A percentile compares a stretch with the other conserved stretches of the same genome.
phyloP scores from a whole-genome alignment of 1,140 invertebrate species.

The Dolichoris vasculosae region DNA sequence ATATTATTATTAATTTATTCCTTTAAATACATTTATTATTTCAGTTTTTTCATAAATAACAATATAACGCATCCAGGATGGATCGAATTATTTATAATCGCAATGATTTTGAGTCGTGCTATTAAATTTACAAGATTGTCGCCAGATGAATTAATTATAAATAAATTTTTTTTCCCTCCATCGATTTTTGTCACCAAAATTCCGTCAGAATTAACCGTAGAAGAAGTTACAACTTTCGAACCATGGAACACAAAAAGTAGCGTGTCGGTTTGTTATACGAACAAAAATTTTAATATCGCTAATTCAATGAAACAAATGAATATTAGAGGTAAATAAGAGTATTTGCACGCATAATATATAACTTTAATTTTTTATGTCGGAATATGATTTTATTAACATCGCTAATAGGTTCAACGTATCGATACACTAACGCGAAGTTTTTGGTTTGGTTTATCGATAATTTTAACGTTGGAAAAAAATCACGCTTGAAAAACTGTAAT shows the following conservation, averaged over 20 bases:
- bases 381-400: too few species aligned
- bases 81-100: conserved; percentile 56
- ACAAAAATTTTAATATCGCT: not conserved
- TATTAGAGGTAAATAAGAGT: conserved; percentile 41
- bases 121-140: conserved; percentile 41
- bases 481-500: too few species aligned
- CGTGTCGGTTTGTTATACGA: conserved; percentile 43
- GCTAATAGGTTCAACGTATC: too few species aligned
- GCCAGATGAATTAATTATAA: not conserved
- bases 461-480: too few species aligned
- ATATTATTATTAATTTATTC: too few species aligned
- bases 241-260: conserved; percentile 50
- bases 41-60: not conserved
- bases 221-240: conserved; percentile 49
- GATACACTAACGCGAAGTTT: too few species aligned
- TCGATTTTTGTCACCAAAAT: conserved; percentile 37
- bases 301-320: not conserved
- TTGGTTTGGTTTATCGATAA: not conserved
- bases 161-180: conserved; percentile 51
- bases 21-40: not conserved
- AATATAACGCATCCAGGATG: conserved; percentile 46
- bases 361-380: not conserved
- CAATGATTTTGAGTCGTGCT: conserved; percentile 24
- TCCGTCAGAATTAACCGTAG: conserved; percentile 48
- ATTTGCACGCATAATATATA: not conserved